phyloP scores from a whole-genome alignment of 2,888 invertebrate genomes.

The Hymenopus coronatus region DNA sequence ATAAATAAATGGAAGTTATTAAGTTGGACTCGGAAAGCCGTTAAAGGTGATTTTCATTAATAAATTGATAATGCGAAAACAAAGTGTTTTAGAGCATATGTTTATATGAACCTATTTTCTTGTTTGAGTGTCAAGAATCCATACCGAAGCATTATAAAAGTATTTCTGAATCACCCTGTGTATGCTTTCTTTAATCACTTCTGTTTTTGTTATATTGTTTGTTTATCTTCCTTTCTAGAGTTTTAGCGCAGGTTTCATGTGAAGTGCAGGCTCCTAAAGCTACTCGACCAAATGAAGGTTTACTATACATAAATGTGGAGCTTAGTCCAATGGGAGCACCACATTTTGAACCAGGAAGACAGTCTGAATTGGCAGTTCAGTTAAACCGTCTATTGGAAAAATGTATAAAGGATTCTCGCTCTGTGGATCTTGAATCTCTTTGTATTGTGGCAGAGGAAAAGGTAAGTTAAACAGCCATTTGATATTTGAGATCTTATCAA shows the following conservation, averaged over 20 bases:
- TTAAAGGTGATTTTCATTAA: too few species aligned
- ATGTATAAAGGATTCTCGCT: slow-evolving; percentile 86
- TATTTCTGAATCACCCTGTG: too few species aligned
- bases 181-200: not conserved
- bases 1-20: too few species aligned
- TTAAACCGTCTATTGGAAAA: slow-evolving; percentile 81
- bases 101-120: too few species aligned
- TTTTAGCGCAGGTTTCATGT: slow-evolving; percentile 83
- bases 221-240: slow-evolving; percentile 53
- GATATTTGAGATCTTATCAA: not conserved
- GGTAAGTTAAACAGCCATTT: slow-evolving; percentile 51
- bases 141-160: too few species aligned
- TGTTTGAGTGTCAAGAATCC: too few species aligned
- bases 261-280: slow-evolving; percentile 83
- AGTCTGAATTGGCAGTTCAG: slow-evolving; percentile 68
- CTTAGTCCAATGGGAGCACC: slow-evolving; percentile 82
- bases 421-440: slow-evolving; percentile 90
- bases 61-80: too few species aligned
- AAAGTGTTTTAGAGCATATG: too few species aligned
- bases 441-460: slow-evolving; percentile 91
- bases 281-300: slow-evolving; percentile 85
- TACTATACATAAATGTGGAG: slow-evolving; percentile 81
- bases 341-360: slow-evolving; percentile 75
- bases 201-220: not conserved
- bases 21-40: too few species aligned